Evolutionary conservation across 1,140 invertebrate genomes (phyloP).

Genomic region (Drosophila takahashii): DNA sequence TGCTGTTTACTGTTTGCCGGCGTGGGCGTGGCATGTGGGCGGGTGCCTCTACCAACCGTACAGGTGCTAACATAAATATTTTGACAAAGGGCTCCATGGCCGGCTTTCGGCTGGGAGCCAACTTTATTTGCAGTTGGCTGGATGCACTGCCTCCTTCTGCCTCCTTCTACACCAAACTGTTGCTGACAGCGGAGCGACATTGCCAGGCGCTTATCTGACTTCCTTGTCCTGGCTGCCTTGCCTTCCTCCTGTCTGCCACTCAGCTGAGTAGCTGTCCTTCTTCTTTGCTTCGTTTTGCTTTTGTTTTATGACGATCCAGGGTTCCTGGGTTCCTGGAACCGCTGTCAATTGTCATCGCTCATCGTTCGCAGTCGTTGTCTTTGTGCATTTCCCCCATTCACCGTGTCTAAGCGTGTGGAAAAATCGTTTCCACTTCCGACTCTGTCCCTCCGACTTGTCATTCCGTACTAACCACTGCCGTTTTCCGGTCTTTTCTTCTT

Average conservation of each 20-base stretch:
- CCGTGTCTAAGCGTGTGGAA: conserved; percentile 70
- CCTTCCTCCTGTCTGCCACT: not conserved
- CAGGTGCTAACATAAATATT: conserved; percentile 81
- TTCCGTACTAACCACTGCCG: not conserved
- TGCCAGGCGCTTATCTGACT: conserved; percentile 65
- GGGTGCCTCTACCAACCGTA: conserved; percentile 6
- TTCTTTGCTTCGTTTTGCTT: conserved; percentile 8
- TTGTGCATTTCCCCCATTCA: conserved; percentile 4
- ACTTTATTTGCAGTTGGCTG: conserved; percentile 63
- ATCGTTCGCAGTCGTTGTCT: conserved; percentile 27
- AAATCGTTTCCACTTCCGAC: conserved; percentile 83
- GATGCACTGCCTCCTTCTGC: conserved; percentile 23
- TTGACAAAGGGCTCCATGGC: conserved; percentile 58
- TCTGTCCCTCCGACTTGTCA: conserved; percentile 16
- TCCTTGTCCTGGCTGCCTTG: conserved; percentile 32
- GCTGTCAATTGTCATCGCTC: conserved; percentile 70
- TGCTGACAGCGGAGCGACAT: conserved; percentile 22
- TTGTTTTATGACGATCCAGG: conserved; percentile 43
- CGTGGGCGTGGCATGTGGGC: not conserved
- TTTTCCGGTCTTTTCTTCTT: conserved; percentile 10
- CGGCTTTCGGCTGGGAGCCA: not conserved
- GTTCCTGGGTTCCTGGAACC: conserved; percentile 26
- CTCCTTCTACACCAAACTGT: conserved; percentile 3
- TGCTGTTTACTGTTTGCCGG: conserved; percentile 4
- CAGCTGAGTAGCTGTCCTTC: conserved; percentile 15